Base-by-base conservation (phyloP, 30 jellyfish, hydroid and myxozoan species). In the Aurelia sp. region DNA sequence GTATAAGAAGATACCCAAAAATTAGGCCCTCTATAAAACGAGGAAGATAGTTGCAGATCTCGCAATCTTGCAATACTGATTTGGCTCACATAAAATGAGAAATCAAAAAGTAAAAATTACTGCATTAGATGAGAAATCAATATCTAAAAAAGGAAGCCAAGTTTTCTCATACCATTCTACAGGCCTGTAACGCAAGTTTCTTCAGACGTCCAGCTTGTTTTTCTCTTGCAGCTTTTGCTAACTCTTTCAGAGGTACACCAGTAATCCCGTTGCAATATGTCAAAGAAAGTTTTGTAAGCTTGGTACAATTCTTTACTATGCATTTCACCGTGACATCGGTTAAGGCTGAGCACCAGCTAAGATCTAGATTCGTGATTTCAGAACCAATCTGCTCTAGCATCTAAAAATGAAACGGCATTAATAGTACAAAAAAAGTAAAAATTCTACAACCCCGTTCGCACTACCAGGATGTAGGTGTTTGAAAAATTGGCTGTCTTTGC, bases 361-460 rank as follows among this genome's bases (percentile, higher is more conserved):
- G 71, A 50, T 87, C 96, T 13, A 87, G 44, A 30, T 68, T 88
- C 61, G 71, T 74, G 16, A 87, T 15, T 22, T 66, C 72, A 77
- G 59, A 68, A 18, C 96, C 96, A 62, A 69, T 70, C 57, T 21
- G 62, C 66, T 66, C 96, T 0, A 87, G 80, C 74, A 87, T 87
- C 96, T 87, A 50, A 17, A 69, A 44, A 17, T 74, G 27, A 20
- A 4, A 21, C 9, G 11, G 37, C 0, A 37, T 0, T 5, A 37
- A 37, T 37, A 27, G 33, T 2, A 27, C 33, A 27, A 27, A 27
- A 27, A 27, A 27, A 27, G 2, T 0, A 27, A 27, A 2, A 27
- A 27, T 27, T 27, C 33, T 27, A 27, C 33, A 27, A 2, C 33
- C 33, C 33, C 33, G 33, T 27, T 27, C 33, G 33, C n/a, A n/a